Conservation (phyloP, 2,797 vertebrate species). For the Novumbra hubbsi region DNA sequence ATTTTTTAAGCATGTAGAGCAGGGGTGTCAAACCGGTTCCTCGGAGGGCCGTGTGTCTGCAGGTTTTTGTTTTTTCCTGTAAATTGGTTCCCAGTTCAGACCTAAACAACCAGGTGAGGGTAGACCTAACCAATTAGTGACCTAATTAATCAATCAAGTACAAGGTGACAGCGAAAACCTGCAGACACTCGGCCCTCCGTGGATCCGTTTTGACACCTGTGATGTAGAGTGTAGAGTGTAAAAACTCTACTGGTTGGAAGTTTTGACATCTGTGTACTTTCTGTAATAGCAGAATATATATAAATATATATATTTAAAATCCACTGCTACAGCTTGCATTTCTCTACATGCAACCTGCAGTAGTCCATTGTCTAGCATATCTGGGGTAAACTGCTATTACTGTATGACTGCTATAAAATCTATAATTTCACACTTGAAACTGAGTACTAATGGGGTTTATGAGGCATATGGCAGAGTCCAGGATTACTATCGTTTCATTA, state of each 20-base stretch:
- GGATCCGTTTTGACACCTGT: no score
- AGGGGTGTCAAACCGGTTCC: no score
- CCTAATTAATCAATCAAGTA: no score
- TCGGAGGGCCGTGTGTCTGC: no score
- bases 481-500: slow-evolving; percentile 47
- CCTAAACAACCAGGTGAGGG: no score
- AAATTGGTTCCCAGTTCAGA: no score
- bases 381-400: not conserved
- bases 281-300: not conserved
- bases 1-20: not conserved
- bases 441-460: slow-evolving; percentile 19
- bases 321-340: not conserved
- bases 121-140: no score
- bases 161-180: no score
- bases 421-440: not conserved
- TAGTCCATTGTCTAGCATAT: not conserved
- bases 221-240: no score
- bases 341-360: not conserved
- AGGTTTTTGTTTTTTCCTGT: no score
- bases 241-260: not conserved
- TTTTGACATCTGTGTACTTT: not conserved
- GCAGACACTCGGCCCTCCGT: no score
- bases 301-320: not conserved
- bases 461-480: slow-evolving; percentile 47
- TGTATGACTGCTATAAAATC: not conserved